Evolutionary conservation across 2,888 invertebrate genomes (phyloP).

Genomic region (Drosophila siamana): DNA sequence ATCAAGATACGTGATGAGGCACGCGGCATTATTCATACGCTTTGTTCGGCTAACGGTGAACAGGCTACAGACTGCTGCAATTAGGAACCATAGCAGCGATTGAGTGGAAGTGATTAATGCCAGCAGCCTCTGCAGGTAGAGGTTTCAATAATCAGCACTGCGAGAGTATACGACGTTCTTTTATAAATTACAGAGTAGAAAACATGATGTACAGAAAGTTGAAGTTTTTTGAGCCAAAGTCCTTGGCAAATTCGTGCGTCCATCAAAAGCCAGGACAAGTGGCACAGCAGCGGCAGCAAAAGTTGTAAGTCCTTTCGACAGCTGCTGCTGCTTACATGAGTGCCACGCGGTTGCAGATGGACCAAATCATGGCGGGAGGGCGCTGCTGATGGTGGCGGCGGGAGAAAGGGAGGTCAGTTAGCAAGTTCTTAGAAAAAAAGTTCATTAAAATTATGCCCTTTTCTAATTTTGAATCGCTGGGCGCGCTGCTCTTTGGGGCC

Average conservation of each 20-base stretch:
- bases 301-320: slow-evolving; percentile 80
- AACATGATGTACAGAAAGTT: slow-evolving; percentile 1
- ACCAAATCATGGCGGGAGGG: too few relatives aligned
- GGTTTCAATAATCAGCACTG: slow-evolving; percentile 16
- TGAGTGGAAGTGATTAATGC: slow-evolving; percentile 70
- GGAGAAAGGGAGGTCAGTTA: slow-evolving; percentile 8
- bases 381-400: slow-evolving; percentile 13
- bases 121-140: slow-evolving; percentile 36
- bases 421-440: slow-evolving; percentile 67
- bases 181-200: background rate
- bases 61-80: slow-evolving; percentile 44
- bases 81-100: slow-evolving; percentile 54
- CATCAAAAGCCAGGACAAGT: slow-evolving; percentile 66
- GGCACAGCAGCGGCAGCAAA: slow-evolving; percentile 53
- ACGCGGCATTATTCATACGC: slow-evolving; percentile 37
- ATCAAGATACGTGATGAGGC: slow-evolving; percentile 25
- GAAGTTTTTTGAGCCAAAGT: slow-evolving; percentile 48
- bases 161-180: slow-evolving; percentile 2
- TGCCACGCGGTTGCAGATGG: slow-evolving; percentile 33
- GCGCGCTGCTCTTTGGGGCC: slow-evolving; percentile 3
- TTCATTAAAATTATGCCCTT: slow-evolving; percentile 82
- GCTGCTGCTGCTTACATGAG: slow-evolving; percentile 71
- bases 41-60: slow-evolving; percentile 56
- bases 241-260: slow-evolving; percentile 32
- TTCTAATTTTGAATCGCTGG: slow-evolving; percentile 75